Evolutionary conservation across 2,888 invertebrate species (phyloP), one percentile per base, ranked within the genome.

Genomic region (Pachliopta kotzebuea): DNA sequence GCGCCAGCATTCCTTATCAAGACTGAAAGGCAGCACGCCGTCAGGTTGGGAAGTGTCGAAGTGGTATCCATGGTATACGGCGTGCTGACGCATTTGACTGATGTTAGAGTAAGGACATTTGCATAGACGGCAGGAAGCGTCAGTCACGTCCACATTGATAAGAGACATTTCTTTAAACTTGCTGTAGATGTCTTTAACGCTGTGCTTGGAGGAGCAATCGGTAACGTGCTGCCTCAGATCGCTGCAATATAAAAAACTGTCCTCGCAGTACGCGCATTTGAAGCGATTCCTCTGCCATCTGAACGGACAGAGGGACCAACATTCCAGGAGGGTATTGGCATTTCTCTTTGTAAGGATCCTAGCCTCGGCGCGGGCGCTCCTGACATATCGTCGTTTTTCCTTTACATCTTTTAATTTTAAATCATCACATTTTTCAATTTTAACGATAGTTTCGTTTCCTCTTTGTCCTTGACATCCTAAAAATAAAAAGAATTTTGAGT

Each of bases 81-180:
- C 82, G 50, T 90, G 90, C 0, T 80, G 76, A 18, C 85, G 79
- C 80, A 90, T 85, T 62, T 83, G 79, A 1, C 67, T 65, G 0
- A 85, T 70, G 29, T 79, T 77, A 4, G 71, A 71, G 57, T 83
- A 80, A 0, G 85, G 79, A 0, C 73, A 64, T 0, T 78, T 70
- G 66, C 91, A 91, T 9, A 80, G 67, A n/a, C 76, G 73, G 67
- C 91, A 91, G 0, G 70, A 62, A 0, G 88, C 80, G 8, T 83
- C 80, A 0, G 85, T 86, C 0, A 84, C 73, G 68, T 90, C 90
- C 0, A 91, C 78, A 55, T 90, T 91, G 8, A 91, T 89, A 0
- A 90, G 72, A 0, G 84, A 78, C 89, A 90, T 89, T 71, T 90
- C 90, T 71, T 86, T 90, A 64, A 85, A 90, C 69, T 90, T 90